Evolutionary conservation across 2,888 invertebrate genomes (phyloP).

Genomic region (Rhagonycha fulva): DNA sequence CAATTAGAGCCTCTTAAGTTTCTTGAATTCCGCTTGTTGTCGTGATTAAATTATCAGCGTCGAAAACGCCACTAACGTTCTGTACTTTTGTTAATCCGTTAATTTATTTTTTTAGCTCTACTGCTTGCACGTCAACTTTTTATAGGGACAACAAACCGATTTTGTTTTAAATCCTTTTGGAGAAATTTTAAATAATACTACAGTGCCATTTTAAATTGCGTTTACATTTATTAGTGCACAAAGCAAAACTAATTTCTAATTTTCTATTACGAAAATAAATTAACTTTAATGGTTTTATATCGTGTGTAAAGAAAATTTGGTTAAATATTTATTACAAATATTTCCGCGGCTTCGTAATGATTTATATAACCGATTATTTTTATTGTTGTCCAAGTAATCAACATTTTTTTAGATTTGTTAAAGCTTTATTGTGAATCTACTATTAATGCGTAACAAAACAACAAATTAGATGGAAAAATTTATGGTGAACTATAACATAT

Average conservation of each 20-base stretch:
- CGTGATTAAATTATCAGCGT: slow-evolving; percentile 20
- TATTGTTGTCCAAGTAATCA: neutral
- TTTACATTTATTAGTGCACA: neutral
- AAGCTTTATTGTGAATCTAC: neutral
- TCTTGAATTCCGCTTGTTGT: slow-evolving; percentile 26
- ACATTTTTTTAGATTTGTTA: neutral
- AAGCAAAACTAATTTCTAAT: neutral
- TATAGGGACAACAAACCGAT: neutral
- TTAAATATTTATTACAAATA: neutral
- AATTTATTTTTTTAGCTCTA: neutral
- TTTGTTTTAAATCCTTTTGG: neutral
- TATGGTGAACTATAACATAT: neutral
- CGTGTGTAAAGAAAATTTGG: neutral
- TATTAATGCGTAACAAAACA: neutral
- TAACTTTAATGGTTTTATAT: neutral
- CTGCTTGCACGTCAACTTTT: neutral
- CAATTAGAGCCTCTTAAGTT: slow-evolving; percentile 34
- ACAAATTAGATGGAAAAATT: neutral
- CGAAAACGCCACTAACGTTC: neutral
- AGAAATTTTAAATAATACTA: neutral
- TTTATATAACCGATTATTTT: neutral
- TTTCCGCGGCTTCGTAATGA: neutral
- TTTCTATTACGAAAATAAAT: neutral
- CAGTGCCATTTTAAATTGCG: neutral
- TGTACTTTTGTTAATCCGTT: neutral